Evolutionary conservation across 2,113 vertebrate species (phyloP).

Genomic region (Trinectes maculatus): DNA sequence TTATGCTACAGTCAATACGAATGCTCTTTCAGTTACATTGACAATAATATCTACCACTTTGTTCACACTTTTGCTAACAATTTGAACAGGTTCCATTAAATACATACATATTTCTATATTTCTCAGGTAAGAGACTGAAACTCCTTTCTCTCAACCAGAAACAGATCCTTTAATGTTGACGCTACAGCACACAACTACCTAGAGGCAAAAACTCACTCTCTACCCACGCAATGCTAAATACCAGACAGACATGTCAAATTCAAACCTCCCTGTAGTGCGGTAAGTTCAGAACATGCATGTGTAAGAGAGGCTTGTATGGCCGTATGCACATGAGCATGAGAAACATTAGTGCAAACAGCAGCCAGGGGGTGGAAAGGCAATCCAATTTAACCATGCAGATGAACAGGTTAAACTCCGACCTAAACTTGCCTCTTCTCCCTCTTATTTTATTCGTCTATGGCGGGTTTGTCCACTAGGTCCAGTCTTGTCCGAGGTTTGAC

Average conservation of each 20-base stretch:
- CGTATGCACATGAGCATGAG: conserved; percentile 19
- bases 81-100: too few relatives aligned
- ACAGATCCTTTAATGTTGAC: background rate
- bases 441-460: conserved; percentile 42
- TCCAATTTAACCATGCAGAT: conserved; percentile 65
- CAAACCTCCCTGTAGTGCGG: conserved; percentile 34
- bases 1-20: background rate
- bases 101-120: too few relatives aligned
- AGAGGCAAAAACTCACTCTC: background rate
- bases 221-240: conserved; percentile 43
- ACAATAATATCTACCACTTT: too few relatives aligned
- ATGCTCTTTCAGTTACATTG: background rate
- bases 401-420: conserved; percentile 54
- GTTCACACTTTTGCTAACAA: too few relatives aligned
- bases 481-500: conserved; percentile 64
- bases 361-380: conserved; percentile 23
- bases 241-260: conserved; percentile 52
- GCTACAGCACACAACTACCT: conserved; percentile 10
- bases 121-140: background rate
- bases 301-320: conserved; percentile 22
- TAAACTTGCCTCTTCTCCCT: conserved; percentile 73
- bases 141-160: background rate
- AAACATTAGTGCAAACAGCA: conserved; percentile 34
- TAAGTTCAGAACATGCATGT: conserved; percentile 50
- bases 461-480: conserved; percentile 63